Conservation (phyloP, 2,113 vertebrate species). For the Kryptolebias marmoratus region DNA sequence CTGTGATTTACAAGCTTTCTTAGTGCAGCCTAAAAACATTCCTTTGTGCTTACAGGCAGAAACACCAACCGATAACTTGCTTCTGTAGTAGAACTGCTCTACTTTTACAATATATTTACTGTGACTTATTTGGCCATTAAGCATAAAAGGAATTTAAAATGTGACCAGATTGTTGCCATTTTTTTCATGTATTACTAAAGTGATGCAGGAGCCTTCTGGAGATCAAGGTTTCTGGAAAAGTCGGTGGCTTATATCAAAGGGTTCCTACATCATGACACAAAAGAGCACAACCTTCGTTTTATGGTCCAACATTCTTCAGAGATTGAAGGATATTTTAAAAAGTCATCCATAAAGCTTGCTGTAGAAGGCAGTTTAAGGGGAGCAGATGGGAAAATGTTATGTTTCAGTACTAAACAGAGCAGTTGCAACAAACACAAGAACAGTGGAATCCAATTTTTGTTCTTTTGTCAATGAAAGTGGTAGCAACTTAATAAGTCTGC, state of each 20-base stretch:
- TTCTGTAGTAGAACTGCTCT: too few species aligned
- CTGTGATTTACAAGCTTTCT: too few species aligned
- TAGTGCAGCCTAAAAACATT: background rate
- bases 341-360: slow-evolving; percentile 32
- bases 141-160: too few species aligned
- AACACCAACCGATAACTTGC: background rate
- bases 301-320: slow-evolving; percentile 50
- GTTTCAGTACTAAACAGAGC: slow-evolving; percentile 14
- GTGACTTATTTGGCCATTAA: too few species aligned
- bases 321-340: slow-evolving; percentile 39
- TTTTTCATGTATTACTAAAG: background rate
- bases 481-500: slow-evolving; percentile 16
- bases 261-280: slow-evolving; percentile 49
- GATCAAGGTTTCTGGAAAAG: slow-evolving; percentile 54
- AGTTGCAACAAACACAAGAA: slow-evolving; percentile 3
- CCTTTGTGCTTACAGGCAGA: background rate
- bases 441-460: slow-evolving; percentile 29
- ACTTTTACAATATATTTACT: too few species aligned
- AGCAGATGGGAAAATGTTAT: slow-evolving; percentile 54
- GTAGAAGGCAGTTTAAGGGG: slow-evolving; percentile 42
- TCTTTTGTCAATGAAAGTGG: slow-evolving; percentile 27
- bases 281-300: slow-evolving; percentile 52
- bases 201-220: slow-evolving; percentile 35
- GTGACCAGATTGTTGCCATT: background rate
- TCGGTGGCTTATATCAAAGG: slow-evolving; percentile 44